Percentiles rank a stretch among this genome's conserved stretches.
phyloP scores from a whole-genome alignment of 2,113 vertebrate species.

The Scortum barcoo region DNA sequence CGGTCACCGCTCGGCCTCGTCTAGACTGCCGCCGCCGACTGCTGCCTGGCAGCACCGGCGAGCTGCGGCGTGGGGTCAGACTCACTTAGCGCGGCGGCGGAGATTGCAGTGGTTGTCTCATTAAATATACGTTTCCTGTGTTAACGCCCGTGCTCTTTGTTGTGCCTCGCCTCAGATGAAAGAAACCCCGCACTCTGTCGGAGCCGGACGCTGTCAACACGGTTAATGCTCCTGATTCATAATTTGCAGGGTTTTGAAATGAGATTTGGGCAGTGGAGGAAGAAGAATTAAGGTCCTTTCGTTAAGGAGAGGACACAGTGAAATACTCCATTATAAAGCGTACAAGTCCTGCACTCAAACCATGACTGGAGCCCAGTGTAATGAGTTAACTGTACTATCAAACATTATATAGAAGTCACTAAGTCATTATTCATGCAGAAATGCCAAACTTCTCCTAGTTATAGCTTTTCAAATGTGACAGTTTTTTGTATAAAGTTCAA shows the following conservation, averaged over 20 bases:
- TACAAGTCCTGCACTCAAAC: background rate
- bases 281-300: background rate
- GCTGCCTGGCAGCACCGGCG: slow-evolving; percentile 52
- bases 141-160: slow-evolving; percentile 61
- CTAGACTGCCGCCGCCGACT: slow-evolving; percentile 68
- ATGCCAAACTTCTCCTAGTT: no score
- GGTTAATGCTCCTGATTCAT: slow-evolving; percentile 54
- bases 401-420: background rate
- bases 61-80: slow-evolving; percentile 50
- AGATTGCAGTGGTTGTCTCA: slow-evolving; percentile 67
- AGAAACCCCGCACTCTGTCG: slow-evolving; percentile 54
- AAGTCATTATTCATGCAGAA: no score
- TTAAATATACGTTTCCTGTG: slow-evolving; percentile 73
- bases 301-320: background rate
- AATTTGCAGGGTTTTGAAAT: slow-evolving; percentile 66
- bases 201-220: slow-evolving; percentile 44
- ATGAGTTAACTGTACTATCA: background rate
- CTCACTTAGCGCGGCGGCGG: slow-evolving; percentile 59
- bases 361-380: background rate
- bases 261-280: slow-evolving; percentile 38
- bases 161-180: slow-evolving; percentile 48
- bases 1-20: slow-evolving; percentile 47
- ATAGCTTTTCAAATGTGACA: no score
- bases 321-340: background rate
- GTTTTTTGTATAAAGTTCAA: no score